Evolutionary conservation across 2,888 invertebrate species (phyloP).

Genomic region (Colletes collaris): DNA sequence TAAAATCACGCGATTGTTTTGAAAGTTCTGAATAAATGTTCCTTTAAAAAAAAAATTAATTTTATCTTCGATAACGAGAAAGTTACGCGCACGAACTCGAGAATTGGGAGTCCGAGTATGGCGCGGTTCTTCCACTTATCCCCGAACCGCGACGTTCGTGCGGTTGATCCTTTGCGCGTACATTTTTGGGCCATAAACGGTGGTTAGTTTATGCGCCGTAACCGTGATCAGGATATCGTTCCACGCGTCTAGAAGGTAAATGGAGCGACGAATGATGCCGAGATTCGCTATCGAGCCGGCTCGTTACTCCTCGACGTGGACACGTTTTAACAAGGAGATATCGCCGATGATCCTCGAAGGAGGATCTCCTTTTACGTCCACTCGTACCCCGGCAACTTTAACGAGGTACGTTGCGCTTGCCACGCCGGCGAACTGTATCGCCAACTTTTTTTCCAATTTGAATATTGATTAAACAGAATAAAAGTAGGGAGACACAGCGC

Average conservation of each 20-base stretch:
- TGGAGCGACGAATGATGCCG: slow-evolving; percentile 42
- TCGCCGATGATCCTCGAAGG: slow-evolving; percentile 42
- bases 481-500: too few relatives aligned
- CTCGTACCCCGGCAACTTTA: slow-evolving; percentile 32
- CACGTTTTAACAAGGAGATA: slow-evolving; percentile 65
- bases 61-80: too few relatives aligned
- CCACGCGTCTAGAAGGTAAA: slow-evolving; percentile 44
- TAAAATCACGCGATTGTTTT: too few relatives aligned
- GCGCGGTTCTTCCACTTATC: too few relatives aligned
- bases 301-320: slow-evolving; percentile 61
- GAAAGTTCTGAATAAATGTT: too few relatives aligned
- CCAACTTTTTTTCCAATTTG: slow-evolving; percentile 16
- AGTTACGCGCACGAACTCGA: too few relatives aligned
- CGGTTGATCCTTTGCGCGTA: not conserved
- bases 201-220: slow-evolving; percentile 15
- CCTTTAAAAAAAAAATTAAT: too few relatives aligned
- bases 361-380: slow-evolving; percentile 63
- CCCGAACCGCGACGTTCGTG: too few relatives aligned
- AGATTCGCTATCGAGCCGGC: slow-evolving; percentile 59
- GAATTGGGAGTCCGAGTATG: too few relatives aligned
- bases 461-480: slow-evolving; percentile 16
- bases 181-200: slow-evolving; percentile 43
- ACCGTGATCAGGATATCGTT: slow-evolving; percentile 41
- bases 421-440: slow-evolving; percentile 19
- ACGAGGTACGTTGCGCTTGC: slow-evolving; percentile 45